phyloP scores from a whole-genome alignment of 2,113 vertebrate species.

The Aleadryas rufinucha region DNA sequence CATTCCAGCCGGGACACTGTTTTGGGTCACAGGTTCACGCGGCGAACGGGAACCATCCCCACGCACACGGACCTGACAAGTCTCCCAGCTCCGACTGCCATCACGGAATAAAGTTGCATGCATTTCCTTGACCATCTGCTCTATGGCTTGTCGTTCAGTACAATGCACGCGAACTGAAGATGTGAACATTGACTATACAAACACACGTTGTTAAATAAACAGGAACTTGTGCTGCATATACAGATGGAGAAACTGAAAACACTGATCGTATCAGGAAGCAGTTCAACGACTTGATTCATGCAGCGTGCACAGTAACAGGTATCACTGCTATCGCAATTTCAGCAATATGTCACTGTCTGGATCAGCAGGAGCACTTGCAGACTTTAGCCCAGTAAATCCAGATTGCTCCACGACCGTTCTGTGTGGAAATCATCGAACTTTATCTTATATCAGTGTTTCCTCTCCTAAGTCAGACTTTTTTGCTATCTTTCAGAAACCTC shows the following conservation, averaged over 20 bases:
- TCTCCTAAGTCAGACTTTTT: background rate
- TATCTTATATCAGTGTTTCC: background rate
- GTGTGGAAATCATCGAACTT: background rate
- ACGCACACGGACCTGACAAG: background rate
- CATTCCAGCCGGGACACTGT: background rate
- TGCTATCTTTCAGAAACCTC: background rate
- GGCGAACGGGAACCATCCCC: background rate
- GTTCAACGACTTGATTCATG: background rate
- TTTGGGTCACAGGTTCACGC: background rate
- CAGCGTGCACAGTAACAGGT: background rate
- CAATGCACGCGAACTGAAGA: background rate
- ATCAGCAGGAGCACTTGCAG: background rate
- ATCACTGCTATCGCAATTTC: background rate
- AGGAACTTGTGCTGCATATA: background rate
- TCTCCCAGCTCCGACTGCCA: background rate
- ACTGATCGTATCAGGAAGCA: background rate
- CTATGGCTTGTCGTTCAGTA: background rate
- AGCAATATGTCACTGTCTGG: background rate
- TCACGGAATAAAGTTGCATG: fast-evolving
- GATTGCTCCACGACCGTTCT: background rate
- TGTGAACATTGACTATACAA: background rate
- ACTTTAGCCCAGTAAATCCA: background rate
- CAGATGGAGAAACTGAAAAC: background rate
- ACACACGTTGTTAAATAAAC: background rate
- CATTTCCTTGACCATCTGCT: background rate